Conservation (phyloP, 2,797 vertebrate genomes). For the Coregonus suidteri region DNA sequence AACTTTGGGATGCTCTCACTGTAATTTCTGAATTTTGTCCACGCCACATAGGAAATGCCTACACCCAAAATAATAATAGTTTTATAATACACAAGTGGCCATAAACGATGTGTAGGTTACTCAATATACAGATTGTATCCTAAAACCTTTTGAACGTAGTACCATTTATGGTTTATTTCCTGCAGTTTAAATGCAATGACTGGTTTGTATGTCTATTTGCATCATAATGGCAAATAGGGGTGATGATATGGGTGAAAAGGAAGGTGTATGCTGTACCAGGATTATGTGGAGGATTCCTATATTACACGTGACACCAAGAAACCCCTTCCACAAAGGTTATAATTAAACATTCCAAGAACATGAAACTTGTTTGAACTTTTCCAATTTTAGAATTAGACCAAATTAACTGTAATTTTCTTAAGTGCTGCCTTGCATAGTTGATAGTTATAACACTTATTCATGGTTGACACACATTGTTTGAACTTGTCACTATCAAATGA, state of each 20-base stretch:
- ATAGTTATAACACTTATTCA: conserved; percentile 66
- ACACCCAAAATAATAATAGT: conserved; percentile 83
- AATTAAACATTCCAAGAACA: conserved; percentile 72
- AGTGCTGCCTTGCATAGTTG: conserved; percentile 64
- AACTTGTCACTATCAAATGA: conserved; percentile 41
- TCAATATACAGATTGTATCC: conserved; percentile 43
- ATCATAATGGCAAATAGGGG: conserved; percentile 36
- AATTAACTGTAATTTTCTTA: conserved; percentile 81
- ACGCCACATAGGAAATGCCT: conserved; percentile 75
- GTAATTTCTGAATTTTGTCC: conserved; percentile 73
- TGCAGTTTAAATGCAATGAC: conserved; percentile 48
- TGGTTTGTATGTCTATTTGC: conserved; percentile 39
- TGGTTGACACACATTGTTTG: conserved; percentile 68
- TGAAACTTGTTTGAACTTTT: conserved; percentile 59
- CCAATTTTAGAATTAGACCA: conserved; percentile 69
- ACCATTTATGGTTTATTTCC: conserved; percentile 53
- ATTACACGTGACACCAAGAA: conserved; percentile 57
- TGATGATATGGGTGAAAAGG: conserved; percentile 21
- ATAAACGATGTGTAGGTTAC: conserved; percentile 67
- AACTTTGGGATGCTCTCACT: conserved; percentile 65
- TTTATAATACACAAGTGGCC: conserved; percentile 63
- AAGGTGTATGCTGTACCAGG: conserved; percentile 25
- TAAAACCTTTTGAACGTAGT: conserved; percentile 41
- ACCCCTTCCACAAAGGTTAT: conserved; percentile 60
- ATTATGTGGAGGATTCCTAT: conserved; percentile 50